phyloP scores from a whole-genome alignment of 2,888 invertebrate species.

The Neocrepidodera transversa region DNA sequence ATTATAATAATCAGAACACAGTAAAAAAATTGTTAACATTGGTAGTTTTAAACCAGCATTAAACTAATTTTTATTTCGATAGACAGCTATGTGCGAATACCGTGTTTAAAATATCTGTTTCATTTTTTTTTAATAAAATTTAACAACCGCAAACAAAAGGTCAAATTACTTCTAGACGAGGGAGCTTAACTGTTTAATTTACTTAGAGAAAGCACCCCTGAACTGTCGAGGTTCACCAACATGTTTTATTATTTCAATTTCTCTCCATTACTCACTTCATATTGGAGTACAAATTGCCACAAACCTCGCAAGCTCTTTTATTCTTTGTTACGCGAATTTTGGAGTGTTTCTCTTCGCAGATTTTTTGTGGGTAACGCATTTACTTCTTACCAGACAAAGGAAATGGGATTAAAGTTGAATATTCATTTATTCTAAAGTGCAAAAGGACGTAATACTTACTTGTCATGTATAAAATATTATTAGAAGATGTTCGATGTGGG shows the following conservation, averaged over 20 bases:
- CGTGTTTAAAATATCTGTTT: background rate
- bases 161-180: slow-evolving; percentile 13
- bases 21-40: too few species aligned
- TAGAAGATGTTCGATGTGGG: too few species aligned
- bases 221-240: slow-evolving; percentile 18
- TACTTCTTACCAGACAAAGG: slow-evolving; percentile 6
- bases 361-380: slow-evolving; percentile 4
- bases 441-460: background rate
- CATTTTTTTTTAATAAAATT: slow-evolving; percentile 1
- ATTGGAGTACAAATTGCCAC: slow-evolving; percentile 18
- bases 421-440: slow-evolving; percentile 1
- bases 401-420: slow-evolving; percentile 9
- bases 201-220: slow-evolving; percentile 13
- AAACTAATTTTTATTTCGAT: too few species aligned
- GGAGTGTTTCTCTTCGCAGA: slow-evolving; percentile 7
- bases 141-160: slow-evolving; percentile 15
- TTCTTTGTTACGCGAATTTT: slow-evolving; percentile 7
- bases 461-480: background rate
- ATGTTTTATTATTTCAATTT: slow-evolving; percentile 25
- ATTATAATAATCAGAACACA: too few species aligned
- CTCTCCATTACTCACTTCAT: slow-evolving; percentile 21
- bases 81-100: too few species aligned
- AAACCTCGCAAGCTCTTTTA: slow-evolving; percentile 9
- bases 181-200: slow-evolving; percentile 16
- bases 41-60: too few species aligned